Conservation (phyloP, 2,797 vertebrate genomes). For the Diceros bicornis region DNA sequence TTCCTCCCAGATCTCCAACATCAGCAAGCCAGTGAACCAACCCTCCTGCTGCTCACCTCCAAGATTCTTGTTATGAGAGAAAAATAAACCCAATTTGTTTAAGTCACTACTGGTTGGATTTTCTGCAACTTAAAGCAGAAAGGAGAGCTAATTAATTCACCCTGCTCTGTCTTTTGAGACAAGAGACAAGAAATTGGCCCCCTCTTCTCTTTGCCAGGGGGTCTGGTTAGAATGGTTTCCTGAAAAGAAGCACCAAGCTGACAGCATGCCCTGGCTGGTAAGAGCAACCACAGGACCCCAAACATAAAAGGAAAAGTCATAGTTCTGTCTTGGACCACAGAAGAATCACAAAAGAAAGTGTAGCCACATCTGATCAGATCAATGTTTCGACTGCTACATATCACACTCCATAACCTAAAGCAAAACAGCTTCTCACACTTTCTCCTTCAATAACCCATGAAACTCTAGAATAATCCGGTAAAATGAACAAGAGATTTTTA, state of each 20-base stretch:
- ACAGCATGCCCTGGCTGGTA: no score
- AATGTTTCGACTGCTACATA: background rate
- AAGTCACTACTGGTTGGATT: background rate
- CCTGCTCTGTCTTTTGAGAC: background rate
- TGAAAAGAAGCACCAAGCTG: no score
- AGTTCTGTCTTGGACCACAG: background rate
- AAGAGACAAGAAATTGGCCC: background rate
- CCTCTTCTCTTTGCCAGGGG: no score
- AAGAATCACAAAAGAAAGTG: background rate
- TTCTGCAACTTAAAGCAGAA: background rate
- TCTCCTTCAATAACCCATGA: background rate
- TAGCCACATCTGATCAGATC: background rate
- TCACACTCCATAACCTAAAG: background rate
- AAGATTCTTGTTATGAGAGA: background rate
- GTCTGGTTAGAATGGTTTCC: no score
- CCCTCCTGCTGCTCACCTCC: background rate
- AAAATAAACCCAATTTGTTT: background rate
- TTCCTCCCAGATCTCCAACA: background rate
- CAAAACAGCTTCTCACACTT: background rate
- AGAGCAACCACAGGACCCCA: no score
- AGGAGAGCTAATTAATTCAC: background rate
- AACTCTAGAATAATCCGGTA: background rate
- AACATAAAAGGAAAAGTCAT: background rate
- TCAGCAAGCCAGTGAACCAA: background rate
- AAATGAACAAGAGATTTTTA: background rate